phyloP scores from a whole-genome alignment of 2,797 vertebrate species.

The Coregonus suidteri region DNA sequence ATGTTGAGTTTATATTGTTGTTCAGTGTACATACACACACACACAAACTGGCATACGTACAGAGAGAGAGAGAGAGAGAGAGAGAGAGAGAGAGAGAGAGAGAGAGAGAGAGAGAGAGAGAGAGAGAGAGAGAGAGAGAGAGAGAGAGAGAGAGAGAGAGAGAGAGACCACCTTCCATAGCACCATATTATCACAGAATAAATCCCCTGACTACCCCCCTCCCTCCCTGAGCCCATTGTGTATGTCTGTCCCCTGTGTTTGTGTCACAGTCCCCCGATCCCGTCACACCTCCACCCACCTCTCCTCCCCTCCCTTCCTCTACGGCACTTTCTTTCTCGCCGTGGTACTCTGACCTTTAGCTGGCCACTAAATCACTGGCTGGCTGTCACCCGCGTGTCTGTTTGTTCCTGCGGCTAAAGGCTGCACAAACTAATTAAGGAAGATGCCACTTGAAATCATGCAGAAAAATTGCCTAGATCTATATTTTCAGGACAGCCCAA shows the following conservation, averaged over 20 bases:
- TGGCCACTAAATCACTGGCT: conserved; percentile 47
- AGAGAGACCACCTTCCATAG: too few relatives aligned
- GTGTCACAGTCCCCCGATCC: not conserved
- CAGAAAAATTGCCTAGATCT: conserved; percentile 84
- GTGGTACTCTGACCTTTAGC: conserved; percentile 46
- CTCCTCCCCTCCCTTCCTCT: not conserved
- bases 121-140: too few relatives aligned
- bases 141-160: too few relatives aligned
- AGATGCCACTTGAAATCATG: conserved; percentile 82
- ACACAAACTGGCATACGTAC: too few relatives aligned
- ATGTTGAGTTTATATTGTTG: too few relatives aligned
- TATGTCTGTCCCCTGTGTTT: not conserved
- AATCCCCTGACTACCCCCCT: not conserved
- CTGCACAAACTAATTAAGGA: conserved; percentile 83
- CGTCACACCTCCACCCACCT: not conserved
- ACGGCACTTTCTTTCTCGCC: conserved; percentile 22
- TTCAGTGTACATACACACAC: too few relatives aligned
- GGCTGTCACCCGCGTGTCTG: conserved; percentile 44
- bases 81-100: too few relatives aligned
- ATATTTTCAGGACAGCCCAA: conserved; percentile 73
- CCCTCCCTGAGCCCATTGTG: not conserved
- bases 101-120: too few relatives aligned
- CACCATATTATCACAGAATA: too few relatives aligned
- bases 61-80: too few relatives aligned
- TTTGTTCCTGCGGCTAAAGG: conserved; percentile 66